These are phyloP conservation scores for Stenopsyche tienmushanensis DNA, from an alignment of 1,140 invertebrate species.

Conservation along the genomic window DNA sequence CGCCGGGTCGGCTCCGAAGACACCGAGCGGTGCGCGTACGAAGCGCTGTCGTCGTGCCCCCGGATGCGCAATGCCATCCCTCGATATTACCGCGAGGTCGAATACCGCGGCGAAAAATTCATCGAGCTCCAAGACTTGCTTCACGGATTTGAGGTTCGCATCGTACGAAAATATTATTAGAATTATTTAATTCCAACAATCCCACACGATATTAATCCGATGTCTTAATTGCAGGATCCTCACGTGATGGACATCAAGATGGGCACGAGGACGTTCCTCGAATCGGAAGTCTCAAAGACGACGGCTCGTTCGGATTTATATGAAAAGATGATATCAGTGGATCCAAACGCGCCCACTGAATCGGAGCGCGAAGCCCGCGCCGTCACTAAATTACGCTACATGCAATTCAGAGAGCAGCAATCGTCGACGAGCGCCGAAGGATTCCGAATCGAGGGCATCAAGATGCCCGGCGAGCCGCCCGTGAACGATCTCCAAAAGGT, in stretches of 20 bases:
- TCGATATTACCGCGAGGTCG: slow-evolving; percentile 82
- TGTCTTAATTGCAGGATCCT: slow-evolving; percentile 62
- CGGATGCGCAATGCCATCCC: slow-evolving; percentile 78
- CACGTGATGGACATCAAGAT: slow-evolving; percentile 94
- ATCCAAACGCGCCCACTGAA: slow-evolving; percentile 79
- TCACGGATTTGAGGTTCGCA: slow-evolving; percentile 66
- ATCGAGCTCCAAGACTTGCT: slow-evolving; percentile 89
- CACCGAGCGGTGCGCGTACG: slow-evolving; percentile 77
- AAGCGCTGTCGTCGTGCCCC: slow-evolving; percentile 74
- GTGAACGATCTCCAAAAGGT: slow-evolving; percentile 78
- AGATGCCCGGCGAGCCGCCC: slow-evolving; percentile 72
- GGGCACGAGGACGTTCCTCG: slow-evolving; percentile 89
- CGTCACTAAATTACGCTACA: slow-evolving; percentile 91
- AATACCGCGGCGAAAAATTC: slow-evolving; percentile 83
- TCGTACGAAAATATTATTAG: not conserved
- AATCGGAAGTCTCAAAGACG: slow-evolving; percentile 88
- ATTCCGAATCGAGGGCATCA: slow-evolving; percentile 95
- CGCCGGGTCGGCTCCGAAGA: slow-evolving; percentile 75
- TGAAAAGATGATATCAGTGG: slow-evolving; percentile 92
- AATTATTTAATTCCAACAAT: not conserved
- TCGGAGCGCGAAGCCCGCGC: slow-evolving; percentile 77
- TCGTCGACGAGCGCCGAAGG: slow-evolving; percentile 91
- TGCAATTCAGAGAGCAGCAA: slow-evolving; percentile 92
- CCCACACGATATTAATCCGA: not conserved
- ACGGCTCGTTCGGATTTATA: slow-evolving; percentile 77